A percentile compares a stretch with the other conserved stretches of the same genome.
These are phyloP conservation scores for Pseudoips prasinana DNA, from an alignment of 2,888 invertebrate genomes.

Conservation along the genomic window DNA sequence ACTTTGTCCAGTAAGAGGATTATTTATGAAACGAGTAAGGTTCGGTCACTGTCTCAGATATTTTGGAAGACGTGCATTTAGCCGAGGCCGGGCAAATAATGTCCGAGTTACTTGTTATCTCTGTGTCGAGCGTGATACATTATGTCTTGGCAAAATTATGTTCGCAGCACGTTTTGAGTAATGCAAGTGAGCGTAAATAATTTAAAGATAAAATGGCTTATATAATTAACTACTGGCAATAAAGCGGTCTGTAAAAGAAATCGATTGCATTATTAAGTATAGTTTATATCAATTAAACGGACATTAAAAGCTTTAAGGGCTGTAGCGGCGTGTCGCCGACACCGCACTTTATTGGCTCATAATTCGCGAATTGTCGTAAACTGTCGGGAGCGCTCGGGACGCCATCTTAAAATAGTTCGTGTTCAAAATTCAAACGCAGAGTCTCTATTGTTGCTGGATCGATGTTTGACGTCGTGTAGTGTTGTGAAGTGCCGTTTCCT, in stretches of 20 bases:
- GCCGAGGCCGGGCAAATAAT: constrained; percentile 15
- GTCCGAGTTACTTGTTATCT: constrained; percentile 8
- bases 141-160: constrained; percentile 15
- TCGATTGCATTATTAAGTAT: constrained; percentile 37
- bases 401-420: constrained; percentile 62
- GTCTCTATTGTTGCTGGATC: constrained; percentile 42
- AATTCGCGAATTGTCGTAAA: constrained; percentile 65
- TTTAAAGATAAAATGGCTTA: constrained; percentile 24
- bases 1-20: constrained; percentile 68
- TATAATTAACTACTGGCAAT: constrained; percentile 31
- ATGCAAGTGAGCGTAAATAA: constrained; percentile 25
- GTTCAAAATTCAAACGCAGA: constrained; percentile 46
- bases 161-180: constrained; percentile 15
- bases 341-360: constrained; percentile 59
- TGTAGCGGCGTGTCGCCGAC: constrained; percentile 53
- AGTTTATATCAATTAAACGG: constrained; percentile 57
- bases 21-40: constrained; percentile 64
- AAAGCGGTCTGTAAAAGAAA: constrained; percentile 29
- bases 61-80: constrained; percentile 30
- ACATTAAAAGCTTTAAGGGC: constrained; percentile 54
- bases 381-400: constrained; percentile 49
- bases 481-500: constrained; percentile 41
- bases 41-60: constrained; percentile 40
- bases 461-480: constrained; percentile 41
- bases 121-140: constrained; percentile 9